Evolutionary conservation across 2,797 vertebrate genomes (phyloP), one percentile per base, ranked within the genome.

Genomic region (Graptemys geographica): DNA sequence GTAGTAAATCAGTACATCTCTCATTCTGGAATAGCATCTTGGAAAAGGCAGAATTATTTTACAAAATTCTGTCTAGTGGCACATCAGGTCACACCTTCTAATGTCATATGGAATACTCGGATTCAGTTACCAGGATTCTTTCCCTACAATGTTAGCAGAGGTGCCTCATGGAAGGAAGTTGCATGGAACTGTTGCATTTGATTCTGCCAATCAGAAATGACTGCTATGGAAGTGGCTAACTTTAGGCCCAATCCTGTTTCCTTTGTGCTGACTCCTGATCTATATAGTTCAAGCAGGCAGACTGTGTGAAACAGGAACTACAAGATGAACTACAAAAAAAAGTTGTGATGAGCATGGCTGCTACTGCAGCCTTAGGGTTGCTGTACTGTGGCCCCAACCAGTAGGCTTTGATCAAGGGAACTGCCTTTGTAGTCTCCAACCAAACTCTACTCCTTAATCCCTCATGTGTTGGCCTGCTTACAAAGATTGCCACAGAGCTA

Each of bases 11-110:
- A 7, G 27, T 49, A 78, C 25, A 16, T 28, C 23, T 41, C 7
- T 79, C 37, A 28, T 53, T 94, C 80, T 51, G 13, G 44, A 89
- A 83, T 74, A 37, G 19, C 37, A 95, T 72, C 13, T 93, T 89
- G 78, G 55, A 81, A 83, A 79, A 93, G 33, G 53, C 23, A 92
- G n/a, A 90, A 3, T 4, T 31, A 86, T 82, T 94, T 90, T 55
- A 90, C 47, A 78, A 78, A 59, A 56, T 19, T 44, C 28, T 84
- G 9, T 47, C 55, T 84, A 13, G 57, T 59, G 83, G 80, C 55
- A 84, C 37, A 8, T 11, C 21, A 21, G 8, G 27, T 8, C 11
- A 3, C 2, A 55, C n/a, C 11, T 0, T 25, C 90, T 80, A 19
- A 3, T 90, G 62, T 72, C 62, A 31, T 0, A 8, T 9, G 74